phyloP scores from a whole-genome alignment of 2,888 invertebrate species.

The Caenorhabditis panamensis region DNA sequence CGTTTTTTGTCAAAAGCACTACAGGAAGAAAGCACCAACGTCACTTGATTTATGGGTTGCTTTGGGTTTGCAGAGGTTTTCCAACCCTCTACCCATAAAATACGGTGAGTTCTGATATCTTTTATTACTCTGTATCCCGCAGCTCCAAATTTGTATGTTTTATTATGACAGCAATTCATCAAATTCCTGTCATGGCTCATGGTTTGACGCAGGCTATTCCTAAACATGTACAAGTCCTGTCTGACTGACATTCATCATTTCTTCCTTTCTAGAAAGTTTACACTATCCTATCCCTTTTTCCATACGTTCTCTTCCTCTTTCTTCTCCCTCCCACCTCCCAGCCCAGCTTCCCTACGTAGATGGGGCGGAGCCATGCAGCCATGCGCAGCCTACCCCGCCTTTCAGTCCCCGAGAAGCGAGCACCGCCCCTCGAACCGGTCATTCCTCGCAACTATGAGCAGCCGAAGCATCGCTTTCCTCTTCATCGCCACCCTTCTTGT shows the following conservation, averaged over 20 bases:
- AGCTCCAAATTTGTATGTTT: not conserved
- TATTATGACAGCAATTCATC: constrained; percentile 18
- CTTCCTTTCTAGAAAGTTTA: constrained; percentile 15
- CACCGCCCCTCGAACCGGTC: constrained; percentile 49
- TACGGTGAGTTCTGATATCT: too few relatives aligned
- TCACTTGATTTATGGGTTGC: not conserved
- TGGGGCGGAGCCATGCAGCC: constrained; percentile 47
- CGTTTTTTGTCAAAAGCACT: not conserved
- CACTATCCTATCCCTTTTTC: constrained; percentile 21
- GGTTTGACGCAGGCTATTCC: constrained; percentile 22
- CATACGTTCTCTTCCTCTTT: not conserved
- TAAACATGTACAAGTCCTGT: not conserved
- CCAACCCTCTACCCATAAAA: too few relatives aligned
- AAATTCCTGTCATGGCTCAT: constrained; percentile 16
- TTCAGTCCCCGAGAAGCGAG: constrained; percentile 24
- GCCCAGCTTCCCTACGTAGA: constrained; percentile 4
- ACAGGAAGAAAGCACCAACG: not conserved
- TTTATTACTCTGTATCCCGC: too few relatives aligned
- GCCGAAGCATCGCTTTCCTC: constrained; percentile 62
- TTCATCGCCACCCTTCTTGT: constrained; percentile 64
- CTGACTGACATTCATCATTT: constrained; percentile 7
- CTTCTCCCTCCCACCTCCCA: not conserved
- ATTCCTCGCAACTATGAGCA: constrained; percentile 67
- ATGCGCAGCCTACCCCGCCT: constrained; percentile 50
- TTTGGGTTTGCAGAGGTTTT: not conserved